phyloP scores from a whole-genome alignment of 2,888 invertebrate species.

The Cephus sareptanus region DNA sequence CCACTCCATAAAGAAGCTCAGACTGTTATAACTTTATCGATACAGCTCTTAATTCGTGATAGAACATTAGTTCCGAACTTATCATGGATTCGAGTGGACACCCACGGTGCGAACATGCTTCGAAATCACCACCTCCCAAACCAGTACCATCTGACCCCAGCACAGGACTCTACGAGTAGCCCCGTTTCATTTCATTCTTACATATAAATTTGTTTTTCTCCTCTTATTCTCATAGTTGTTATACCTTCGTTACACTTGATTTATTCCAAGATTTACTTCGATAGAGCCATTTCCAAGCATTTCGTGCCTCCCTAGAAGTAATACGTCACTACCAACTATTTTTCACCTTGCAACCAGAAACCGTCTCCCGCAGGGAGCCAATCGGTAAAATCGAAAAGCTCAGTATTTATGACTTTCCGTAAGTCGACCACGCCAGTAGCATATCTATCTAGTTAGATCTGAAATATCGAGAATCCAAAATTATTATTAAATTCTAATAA shows the following conservation, averaged over 20 bases:
- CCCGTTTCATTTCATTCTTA: neutral
- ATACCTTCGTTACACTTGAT: constrained; percentile 18
- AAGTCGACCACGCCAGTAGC: neutral
- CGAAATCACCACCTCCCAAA: constrained; percentile 29
- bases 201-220: neutral
- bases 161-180: neutral
- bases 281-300: constrained; percentile 34
- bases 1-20: constrained; percentile 24
- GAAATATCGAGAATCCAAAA: neutral
- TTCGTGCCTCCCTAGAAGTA: neutral
- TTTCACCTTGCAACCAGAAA: neutral
- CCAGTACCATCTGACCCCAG: neutral
- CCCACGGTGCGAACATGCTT: constrained; percentile 50
- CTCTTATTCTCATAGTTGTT: neutral
- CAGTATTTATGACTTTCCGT: neutral
- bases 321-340: neutral
- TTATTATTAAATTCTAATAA: neutral
- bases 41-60: constrained; percentile 53
- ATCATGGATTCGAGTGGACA: constrained; percentile 36
- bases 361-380: neutral
- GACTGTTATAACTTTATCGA: constrained; percentile 19
- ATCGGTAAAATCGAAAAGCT: neutral
- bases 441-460: neutral
- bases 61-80: constrained; percentile 51
- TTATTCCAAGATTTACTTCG: constrained; percentile 32